A percentile compares a stretch with the other conserved stretches of the same genome.
Conservation (phyloP, 2,113 vertebrate genomes). For the Naja naja region DNA sequence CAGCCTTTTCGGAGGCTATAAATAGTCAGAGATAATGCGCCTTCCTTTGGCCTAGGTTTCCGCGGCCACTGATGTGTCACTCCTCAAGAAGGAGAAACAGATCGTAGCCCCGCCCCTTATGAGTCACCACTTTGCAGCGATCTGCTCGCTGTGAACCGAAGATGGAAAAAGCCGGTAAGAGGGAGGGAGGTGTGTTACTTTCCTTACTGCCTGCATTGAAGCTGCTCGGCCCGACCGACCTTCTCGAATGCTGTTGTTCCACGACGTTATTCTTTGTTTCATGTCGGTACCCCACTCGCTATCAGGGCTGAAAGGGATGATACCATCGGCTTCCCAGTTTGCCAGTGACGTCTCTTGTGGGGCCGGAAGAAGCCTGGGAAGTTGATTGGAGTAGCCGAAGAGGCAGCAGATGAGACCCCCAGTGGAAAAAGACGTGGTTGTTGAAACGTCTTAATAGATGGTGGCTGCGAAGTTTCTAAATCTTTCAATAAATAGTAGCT, state of each 20-base stretch:
- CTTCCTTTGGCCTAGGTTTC: not conserved
- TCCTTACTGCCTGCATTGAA: not conserved
- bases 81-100: not conserved
- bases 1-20: not conserved
- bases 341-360: not conserved
- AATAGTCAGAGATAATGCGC: constrained; percentile 1
- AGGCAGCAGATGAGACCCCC: not conserved
- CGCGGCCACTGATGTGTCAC: constrained; percentile 12
- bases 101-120: not conserved
- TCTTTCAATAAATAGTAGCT: not conserved
- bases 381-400: not conserved
- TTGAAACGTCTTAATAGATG: not conserved
- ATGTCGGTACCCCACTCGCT: not conserved
- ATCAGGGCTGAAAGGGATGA: not conserved
- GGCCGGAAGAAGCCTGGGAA: not conserved
- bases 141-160: not conserved
- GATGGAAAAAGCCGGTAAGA: not conserved
- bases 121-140: not conserved
- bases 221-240: not conserved
- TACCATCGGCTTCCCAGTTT: not conserved
- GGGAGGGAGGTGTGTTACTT: not conserved
- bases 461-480: not conserved
- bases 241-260: not conserved
- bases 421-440: not conserved
- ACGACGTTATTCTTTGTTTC: not conserved